Conservation (phyloP, 2,113 vertebrate genomes). For the Misgurnus anguillicaudatus region DNA sequence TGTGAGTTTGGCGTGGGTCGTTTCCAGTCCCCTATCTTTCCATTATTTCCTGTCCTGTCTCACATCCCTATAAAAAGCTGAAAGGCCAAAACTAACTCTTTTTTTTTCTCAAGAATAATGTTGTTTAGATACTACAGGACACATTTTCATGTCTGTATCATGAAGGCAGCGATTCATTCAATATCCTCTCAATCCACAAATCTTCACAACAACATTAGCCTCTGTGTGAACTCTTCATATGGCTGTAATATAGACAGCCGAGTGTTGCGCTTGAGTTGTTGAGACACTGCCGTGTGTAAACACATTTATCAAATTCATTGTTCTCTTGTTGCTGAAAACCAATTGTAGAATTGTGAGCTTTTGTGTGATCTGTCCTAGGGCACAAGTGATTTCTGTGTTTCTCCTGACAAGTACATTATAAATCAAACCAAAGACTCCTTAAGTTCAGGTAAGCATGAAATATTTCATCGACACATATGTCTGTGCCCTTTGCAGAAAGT, state of each 20-base stretch:
- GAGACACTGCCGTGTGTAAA: neutral
- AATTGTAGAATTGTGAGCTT: too few relatives aligned
- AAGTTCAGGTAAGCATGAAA: conserved; percentile 74
- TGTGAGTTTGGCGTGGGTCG: too few relatives aligned
- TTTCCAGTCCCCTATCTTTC: too few relatives aligned
- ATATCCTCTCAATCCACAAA: neutral
- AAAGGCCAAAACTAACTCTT: too few relatives aligned
- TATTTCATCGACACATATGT: neutral
- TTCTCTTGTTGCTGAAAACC: neutral
- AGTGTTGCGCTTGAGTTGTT: neutral
- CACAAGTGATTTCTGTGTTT: conserved; percentile 92
- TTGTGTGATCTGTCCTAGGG: conserved; percentile 74
- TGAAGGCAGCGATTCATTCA: neutral
- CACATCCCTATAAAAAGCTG: too few relatives aligned
- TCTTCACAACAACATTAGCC: neutral
- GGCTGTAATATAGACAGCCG: neutral
- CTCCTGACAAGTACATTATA: conserved; percentile 88
- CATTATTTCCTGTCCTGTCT: too few relatives aligned
- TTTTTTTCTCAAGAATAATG: too few relatives aligned
- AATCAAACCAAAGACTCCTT: conserved; percentile 83
- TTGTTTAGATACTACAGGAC: too few relatives aligned
- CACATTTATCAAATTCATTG: too few relatives aligned
- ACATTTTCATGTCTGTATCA: too few relatives aligned
- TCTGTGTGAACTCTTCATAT: neutral
- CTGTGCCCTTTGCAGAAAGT: neutral